Base-by-base conservation (phyloP, 2,888 invertebrate species). In the Phania funesta region DNA sequence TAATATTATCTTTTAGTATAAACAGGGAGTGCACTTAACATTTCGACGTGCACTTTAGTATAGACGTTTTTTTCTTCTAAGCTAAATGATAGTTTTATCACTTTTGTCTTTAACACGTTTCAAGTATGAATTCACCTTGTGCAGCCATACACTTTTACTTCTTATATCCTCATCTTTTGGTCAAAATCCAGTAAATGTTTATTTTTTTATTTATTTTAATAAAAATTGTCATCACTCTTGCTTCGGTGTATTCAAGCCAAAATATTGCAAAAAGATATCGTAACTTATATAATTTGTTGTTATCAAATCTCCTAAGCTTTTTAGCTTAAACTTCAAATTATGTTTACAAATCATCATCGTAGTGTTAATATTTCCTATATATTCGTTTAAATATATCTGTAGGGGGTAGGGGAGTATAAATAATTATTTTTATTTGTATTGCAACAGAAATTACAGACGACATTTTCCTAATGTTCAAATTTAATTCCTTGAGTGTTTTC, bases 81-180 rank as follows among this genome's bases (percentile, higher is more conserved):
- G 71, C 58, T 50, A 65, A 80, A 71, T 80, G 44, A 54, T 65
- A 65, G 54, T 73, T 67, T 81, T 71, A 76, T 77, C 81, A 35
- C 52, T 62, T 62, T 54, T 60, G 73, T 77, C 76, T 77, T 5
- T 44, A 60, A 35, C 32, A 58, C n/a, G n/a, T 71, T 76, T 50
- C 22, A 22, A 38, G 24, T 64, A 24, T 29, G n/a, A 48, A 56
- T 24, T 64, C 35, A 35, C 44, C 8, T 54, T 9, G 16, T 26
- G 11, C 20, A 44, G 20, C 24, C 70, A 56, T 71, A 70, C 64
- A 78, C 64, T 78, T 64, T 64, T 41, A 24, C 48, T 48, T 50
- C 32, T 60, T 50, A 73, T 60, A 35, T 24, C 13, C 20, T 50
- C 13, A 24, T 18, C 2, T 26, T 54, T 35, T 20, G 35, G 35